phyloP scores from a whole-genome alignment of 2,888 invertebrate genomes.

The Drosophila antonietae region DNA sequence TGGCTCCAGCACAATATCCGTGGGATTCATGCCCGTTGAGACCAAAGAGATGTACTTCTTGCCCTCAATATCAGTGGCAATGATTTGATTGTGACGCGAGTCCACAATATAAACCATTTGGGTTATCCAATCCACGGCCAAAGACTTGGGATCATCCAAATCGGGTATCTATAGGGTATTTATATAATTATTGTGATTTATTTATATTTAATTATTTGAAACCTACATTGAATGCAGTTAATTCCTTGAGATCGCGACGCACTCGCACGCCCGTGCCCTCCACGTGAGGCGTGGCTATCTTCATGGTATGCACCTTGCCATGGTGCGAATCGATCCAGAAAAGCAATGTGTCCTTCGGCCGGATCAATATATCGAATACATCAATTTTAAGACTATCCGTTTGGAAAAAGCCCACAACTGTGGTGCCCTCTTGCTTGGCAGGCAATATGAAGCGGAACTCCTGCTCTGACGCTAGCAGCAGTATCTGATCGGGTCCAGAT shows the following conservation, averaged over 20 bases:
- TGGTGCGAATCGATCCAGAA: slow-evolving; percentile 85
- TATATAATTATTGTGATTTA: slow-evolving; percentile 43
- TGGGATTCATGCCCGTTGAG: slow-evolving; percentile 87
- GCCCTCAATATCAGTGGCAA: slow-evolving; percentile 84
- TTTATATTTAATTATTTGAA: accelerated
- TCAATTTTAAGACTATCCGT: slow-evolving; percentile 88
- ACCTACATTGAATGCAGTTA: slow-evolving; percentile 82
- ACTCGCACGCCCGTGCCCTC: slow-evolving; percentile 71
- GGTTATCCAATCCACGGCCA: slow-evolving; percentile 90
- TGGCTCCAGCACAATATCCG: slow-evolving; percentile 89
- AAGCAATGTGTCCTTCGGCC: slow-evolving; percentile 83
- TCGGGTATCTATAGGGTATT: slow-evolving; percentile 85
- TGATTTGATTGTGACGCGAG: slow-evolving; percentile 84
- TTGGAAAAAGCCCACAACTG: slow-evolving; percentile 87
- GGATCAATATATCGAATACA: slow-evolving; percentile 88
- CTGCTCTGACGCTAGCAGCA: slow-evolving; percentile 84
- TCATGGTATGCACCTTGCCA: slow-evolving; percentile 84
- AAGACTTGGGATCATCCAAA: slow-evolving; percentile 89
- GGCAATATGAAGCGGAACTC: slow-evolving; percentile 84
- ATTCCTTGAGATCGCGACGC: slow-evolving; percentile 81
- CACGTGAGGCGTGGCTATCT: slow-evolving; percentile 82
- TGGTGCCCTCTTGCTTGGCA: slow-evolving; percentile 84
- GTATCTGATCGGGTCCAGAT: slow-evolving; percentile 83
- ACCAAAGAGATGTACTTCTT: slow-evolving; percentile 82
- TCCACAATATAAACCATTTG: slow-evolving; percentile 90